Base-by-base conservation (phyloP, 1,140 invertebrate genomes). In the Bombyx mandarina region DNA sequence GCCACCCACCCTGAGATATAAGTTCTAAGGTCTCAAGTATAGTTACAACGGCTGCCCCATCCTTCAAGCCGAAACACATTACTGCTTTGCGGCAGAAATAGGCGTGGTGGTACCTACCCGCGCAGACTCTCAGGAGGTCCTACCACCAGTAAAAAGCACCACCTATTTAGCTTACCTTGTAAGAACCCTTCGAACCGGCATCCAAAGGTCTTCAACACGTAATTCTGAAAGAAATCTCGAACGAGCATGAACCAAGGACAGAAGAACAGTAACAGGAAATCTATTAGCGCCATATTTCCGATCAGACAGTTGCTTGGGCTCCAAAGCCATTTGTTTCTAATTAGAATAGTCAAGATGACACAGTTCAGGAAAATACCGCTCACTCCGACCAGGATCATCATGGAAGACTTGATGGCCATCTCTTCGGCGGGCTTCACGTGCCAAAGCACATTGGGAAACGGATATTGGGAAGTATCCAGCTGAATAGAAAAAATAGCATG, bases 241-340 rank as follows among this genome's bases (percentile, higher is more conserved):
- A 92, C 88, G 42, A 94, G 80, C 73, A 93, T 91, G 68, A 94
- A 91, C 86, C 90, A 91, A 0, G 94, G 93, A 56, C 94, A 94
- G 7, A 96, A 88, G 3, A 94, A 59, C n/a, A 95, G 82, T 0
- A 92, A 94, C 1, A 93, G 72, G 3, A 96, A 82, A 80, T 96
- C 95, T 0, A 94, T 93, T 3, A 93, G 67, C 0, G 94, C 94
- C 89, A 96, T 91, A 66, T 95, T 96, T 42, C 92, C 90, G 8
- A 97, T 93, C 26, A 96, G 89, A 43, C 94, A 85, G 82, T 96
- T 96, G 3, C 94, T 94, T 0, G 94, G 91, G n/a, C 93, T 92
- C 58, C 91, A 89, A 56, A 96, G 88, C 62, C 92, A 89, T 63
- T 90, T 90, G 68, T 92, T 91, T n/a, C 87, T 90, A 0, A 90